Conservation (phyloP, 2,888 invertebrate species). For the Conistra vaccinii region DNA sequence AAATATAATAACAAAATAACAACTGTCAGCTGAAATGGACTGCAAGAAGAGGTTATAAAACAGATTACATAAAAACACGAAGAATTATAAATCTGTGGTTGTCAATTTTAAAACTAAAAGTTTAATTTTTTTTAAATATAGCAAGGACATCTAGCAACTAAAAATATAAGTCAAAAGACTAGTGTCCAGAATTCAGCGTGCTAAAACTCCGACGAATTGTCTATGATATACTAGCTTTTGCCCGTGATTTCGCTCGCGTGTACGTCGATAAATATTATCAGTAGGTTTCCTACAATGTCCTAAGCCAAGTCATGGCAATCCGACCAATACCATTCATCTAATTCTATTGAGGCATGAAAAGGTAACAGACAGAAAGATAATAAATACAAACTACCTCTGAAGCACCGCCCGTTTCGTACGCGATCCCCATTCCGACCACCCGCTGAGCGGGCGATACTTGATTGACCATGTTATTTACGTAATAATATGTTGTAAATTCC, state of each 20-base stretch:
- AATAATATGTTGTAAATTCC: too few relatives aligned
- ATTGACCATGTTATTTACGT: too few relatives aligned
- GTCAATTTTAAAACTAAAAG: background rate
- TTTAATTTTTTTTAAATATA: background rate
- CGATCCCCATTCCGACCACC: too few relatives aligned
- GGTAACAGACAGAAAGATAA: background rate
- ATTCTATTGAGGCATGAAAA: background rate
- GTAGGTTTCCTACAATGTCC: too few relatives aligned
- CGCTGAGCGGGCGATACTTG: too few relatives aligned
- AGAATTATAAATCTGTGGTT: background rate
- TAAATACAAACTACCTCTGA: too few relatives aligned
- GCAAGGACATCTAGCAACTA: background rate
- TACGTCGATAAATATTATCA: background rate
- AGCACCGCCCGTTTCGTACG: too few relatives aligned
- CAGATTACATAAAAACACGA: slow-evolving; percentile 1
- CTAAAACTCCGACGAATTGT: background rate
- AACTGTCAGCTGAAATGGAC: slow-evolving; percentile 12
- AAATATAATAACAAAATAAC: slow-evolving; percentile 11
- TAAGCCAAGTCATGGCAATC: too few relatives aligned
- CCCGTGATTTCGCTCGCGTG: background rate
- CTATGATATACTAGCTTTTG: background rate
- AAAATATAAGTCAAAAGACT: background rate
- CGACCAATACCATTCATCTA: too few relatives aligned
- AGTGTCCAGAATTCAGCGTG: background rate
- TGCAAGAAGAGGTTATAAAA: slow-evolving; percentile 38